phyloP scores from a whole-genome alignment of 2,888 invertebrate genomes.

The Agrotis segetum region DNA sequence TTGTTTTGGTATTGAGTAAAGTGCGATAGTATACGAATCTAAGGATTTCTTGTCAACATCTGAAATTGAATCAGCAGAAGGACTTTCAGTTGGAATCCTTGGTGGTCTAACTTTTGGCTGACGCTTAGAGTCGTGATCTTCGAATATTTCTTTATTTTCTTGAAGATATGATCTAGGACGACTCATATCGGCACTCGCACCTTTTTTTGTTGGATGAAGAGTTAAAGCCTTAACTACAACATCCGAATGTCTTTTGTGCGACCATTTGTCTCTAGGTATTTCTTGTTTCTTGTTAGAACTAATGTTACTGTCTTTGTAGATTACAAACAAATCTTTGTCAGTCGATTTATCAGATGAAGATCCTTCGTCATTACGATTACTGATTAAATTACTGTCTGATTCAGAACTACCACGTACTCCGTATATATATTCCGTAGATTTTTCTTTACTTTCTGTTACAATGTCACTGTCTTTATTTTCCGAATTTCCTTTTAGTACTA shows the following conservation, averaged over 20 bases:
- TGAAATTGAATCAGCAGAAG: constrained; percentile 67
- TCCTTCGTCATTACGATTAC: constrained; percentile 49
- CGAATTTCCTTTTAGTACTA: constrained; percentile 57
- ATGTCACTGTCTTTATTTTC: constrained; percentile 46
- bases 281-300: constrained; percentile 58
- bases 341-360: constrained; percentile 66
- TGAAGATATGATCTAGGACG: constrained; percentile 30
- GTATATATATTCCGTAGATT: constrained; percentile 54
- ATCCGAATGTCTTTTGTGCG: constrained; percentile 58
- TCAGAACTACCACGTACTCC: constrained; percentile 49
- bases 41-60: constrained; percentile 75
- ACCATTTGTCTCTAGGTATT: constrained; percentile 54
- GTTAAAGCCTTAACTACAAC: constrained; percentile 62
- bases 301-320: constrained; percentile 78
- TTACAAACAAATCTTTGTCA: constrained; percentile 79
- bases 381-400: constrained; percentile 52
- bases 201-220: constrained; percentile 49
- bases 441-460: constrained; percentile 47
- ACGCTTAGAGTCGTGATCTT: constrained; percentile 71
- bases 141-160: constrained; percentile 61
- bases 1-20: constrained; percentile 66
- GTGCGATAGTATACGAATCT: constrained; percentile 70
- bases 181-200: constrained; percentile 16
- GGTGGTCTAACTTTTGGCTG: constrained; percentile 77
- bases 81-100: constrained; percentile 70